Evolutionary conservation across 2,888 invertebrate species (phyloP).

Genomic region (Cheilosia scutellata): DNA sequence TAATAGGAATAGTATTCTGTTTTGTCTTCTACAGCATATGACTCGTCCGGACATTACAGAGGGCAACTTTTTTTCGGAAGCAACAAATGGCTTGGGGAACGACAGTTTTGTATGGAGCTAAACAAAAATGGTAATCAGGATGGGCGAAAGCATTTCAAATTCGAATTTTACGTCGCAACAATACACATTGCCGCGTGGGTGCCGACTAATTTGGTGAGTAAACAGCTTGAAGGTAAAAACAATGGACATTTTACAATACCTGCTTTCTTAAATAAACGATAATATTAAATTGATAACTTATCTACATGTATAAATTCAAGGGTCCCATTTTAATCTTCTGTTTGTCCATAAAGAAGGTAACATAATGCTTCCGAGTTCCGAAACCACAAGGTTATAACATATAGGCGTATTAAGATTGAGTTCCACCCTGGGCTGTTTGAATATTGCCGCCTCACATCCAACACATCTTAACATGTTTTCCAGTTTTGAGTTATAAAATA

Average conservation of each 20-base stretch:
- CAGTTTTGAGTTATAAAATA: no score
- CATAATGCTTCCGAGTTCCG: no score
- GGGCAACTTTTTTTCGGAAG: conserved; percentile 91
- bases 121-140: conserved; percentile 79
- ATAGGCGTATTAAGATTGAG: no score
- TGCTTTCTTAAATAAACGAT: not conserved
- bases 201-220: conserved; percentile 79
- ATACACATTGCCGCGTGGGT: conserved; percentile 79
- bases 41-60: conserved; percentile 92
- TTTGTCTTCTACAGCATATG: conserved; percentile 86
- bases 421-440: no score
- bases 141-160: conserved; percentile 81
- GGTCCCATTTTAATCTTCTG: no score
- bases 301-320: not conserved
- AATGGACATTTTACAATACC: not conserved
- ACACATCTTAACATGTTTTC: no score
- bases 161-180: conserved; percentile 82
- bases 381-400: no score
- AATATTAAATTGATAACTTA: not conserved
- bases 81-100: conserved; percentile 92
- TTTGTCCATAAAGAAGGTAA: no score
- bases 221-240: not conserved
- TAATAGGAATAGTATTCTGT: no score
- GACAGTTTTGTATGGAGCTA: conserved; percentile 88
- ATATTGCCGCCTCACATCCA: no score